phyloP scores from a whole-genome alignment of 2,888 invertebrate species.

The Lomographa bimaculata region DNA sequence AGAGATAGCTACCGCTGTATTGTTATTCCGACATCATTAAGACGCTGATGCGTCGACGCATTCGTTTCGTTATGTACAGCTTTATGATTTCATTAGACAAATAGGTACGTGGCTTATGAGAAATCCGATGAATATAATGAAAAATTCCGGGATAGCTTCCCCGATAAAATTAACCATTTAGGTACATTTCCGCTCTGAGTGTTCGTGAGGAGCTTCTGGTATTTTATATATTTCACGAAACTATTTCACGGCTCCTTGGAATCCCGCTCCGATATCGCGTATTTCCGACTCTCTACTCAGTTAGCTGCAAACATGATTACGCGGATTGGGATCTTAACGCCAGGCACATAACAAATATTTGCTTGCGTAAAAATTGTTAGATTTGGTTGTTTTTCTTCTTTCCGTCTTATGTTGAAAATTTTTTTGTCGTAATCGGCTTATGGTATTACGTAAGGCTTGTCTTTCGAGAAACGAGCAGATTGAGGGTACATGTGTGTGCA shows the following conservation, averaged over 20 bases:
- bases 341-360: constrained; percentile 32
- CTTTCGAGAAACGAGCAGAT: constrained; percentile 5
- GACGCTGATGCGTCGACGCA: no score
- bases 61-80: neutral
- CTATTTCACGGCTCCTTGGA: constrained; percentile 48
- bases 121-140: constrained; percentile 12
- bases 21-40: no score
- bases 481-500: constrained; percentile 7
- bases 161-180: constrained; percentile 12
- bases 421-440: constrained; percentile 20
- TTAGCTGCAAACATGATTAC: constrained; percentile 43
- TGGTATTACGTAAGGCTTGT: constrained; percentile 2
- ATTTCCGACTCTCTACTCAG: constrained; percentile 45
- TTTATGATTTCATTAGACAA: constrained; percentile 5
- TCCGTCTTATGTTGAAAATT: constrained; percentile 16
- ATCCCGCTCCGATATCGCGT: constrained; percentile 41
- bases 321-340: constrained; percentile 35
- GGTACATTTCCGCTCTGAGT: constrained; percentile 12
- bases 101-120: constrained; percentile 1
- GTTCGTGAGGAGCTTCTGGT: constrained; percentile 22
- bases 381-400: constrained; percentile 16
- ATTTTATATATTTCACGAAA: constrained; percentile 43
- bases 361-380: constrained; percentile 26
- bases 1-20: no score
- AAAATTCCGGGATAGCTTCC: constrained; percentile 11